phyloP scores from a whole-genome alignment of 2,113 vertebrate species.

The Ageneiosus marmoratus region DNA sequence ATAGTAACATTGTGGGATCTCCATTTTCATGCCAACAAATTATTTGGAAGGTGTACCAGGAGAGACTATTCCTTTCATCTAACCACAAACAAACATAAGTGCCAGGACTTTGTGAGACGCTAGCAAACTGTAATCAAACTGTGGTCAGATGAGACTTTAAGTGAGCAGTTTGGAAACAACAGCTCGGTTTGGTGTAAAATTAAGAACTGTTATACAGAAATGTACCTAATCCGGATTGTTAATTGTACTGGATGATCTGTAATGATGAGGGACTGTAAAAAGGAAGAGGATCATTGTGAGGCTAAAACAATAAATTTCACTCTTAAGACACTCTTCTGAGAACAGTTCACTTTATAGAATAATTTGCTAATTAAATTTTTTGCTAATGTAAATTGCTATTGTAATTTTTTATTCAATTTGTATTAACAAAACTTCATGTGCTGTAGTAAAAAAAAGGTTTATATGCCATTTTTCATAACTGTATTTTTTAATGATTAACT shows the following conservation, averaged over 20 bases:
- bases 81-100: neutral
- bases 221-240: neutral
- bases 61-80: neutral
- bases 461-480: neutral
- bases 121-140: neutral
- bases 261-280: neutral
- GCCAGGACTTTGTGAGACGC: neutral
- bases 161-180: neutral
- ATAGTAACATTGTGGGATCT: neutral
- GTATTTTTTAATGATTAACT: no score
- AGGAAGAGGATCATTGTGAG: neutral
- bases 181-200: neutral
- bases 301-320: neutral
- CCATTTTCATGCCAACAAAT: neutral
- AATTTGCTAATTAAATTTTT: neutral
- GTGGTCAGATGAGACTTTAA: neutral
- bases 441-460: neutral
- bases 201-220: neutral
- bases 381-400: no score
- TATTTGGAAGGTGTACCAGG: neutral
- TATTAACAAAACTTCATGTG: neutral
- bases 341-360: neutral
- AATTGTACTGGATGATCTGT: neutral
- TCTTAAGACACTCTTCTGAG: neutral
- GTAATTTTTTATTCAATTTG: neutral